These are phyloP conservation scores for Phaedon cochleariae DNA, from an alignment of 2,888 invertebrate genomes.

Conservation along the genomic window DNA sequence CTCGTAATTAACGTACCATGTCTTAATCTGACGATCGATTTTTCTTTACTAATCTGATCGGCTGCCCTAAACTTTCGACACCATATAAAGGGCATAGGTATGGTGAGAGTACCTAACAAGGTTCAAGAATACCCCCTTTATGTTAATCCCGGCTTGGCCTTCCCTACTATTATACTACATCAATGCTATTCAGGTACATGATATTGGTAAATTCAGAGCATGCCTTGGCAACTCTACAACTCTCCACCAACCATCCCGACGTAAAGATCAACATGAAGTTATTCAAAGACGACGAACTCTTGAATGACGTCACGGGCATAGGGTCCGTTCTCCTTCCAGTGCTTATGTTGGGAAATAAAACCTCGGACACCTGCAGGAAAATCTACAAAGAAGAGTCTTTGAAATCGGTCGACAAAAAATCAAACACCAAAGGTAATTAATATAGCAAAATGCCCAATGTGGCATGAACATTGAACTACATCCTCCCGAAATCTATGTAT, in stretches of 20 bases:
- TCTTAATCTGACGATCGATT: too few species aligned
- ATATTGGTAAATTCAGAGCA: slow-evolving; percentile 15
- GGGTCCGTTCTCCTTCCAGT: slow-evolving; percentile 31
- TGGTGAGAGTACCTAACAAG: too few species aligned
- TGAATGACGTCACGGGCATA: slow-evolving; percentile 28
- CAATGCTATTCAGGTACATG: slow-evolving; percentile 20
- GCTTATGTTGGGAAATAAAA: slow-evolving; percentile 1
- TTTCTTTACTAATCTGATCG: too few species aligned
- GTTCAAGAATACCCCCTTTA: too few species aligned
- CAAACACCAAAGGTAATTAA: neutral
- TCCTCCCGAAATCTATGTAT: too few species aligned
- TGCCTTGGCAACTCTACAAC: slow-evolving; percentile 32
- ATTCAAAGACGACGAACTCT: slow-evolving; percentile 30
- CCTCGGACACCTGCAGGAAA: neutral
- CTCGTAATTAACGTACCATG: too few species aligned
- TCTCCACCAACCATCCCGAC: slow-evolving; percentile 32
- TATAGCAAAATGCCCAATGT: too few species aligned
- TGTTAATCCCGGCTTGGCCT: too few species aligned
- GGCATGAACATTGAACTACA: too few species aligned
- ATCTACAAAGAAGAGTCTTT: neutral
- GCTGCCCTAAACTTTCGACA: too few species aligned
- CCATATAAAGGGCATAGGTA: too few species aligned
- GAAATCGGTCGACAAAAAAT: neutral
- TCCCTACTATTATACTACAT: too few species aligned
- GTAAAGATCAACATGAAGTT: slow-evolving; percentile 37